Percentiles rank a stretch among this genome's conserved stretches.
phyloP scores from a whole-genome alignment of 2,797 vertebrate species.

The Hyperoplus lanceolatus region DNA sequence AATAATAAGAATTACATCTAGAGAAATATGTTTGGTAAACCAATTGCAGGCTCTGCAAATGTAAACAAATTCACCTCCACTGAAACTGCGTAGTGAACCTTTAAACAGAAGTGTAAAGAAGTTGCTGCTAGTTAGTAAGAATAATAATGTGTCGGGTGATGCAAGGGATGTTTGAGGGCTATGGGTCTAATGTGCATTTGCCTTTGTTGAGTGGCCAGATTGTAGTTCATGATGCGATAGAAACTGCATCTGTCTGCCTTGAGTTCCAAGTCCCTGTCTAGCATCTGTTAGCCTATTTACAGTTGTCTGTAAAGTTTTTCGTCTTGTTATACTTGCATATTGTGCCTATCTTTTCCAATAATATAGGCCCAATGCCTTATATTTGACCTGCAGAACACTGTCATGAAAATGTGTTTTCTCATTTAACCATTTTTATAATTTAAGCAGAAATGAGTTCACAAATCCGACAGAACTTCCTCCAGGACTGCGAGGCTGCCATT shows the following conservation, averaged over 20 bases:
- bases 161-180: neutral
- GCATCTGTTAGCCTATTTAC: neutral
- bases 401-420: neutral
- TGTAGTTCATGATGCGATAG: neutral
- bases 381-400: neutral
- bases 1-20: no score
- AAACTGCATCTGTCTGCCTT: neutral
- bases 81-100: no score
- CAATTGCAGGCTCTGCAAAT: no score
- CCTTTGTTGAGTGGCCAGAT: neutral
- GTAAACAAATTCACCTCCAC: no score
- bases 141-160: neutral
- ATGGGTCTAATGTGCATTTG: no score
- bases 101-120: no score
- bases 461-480: conserved; percentile 93
- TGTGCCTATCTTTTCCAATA: neutral
- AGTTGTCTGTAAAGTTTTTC: neutral
- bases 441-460: conserved; percentile 86
- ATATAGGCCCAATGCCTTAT: neutral
- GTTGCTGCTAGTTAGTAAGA: no score
- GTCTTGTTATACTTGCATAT: neutral
- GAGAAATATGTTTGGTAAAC: no score
- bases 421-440: neutral
- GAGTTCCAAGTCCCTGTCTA: neutral
- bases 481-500: conserved; percentile 93